Conservation (phyloP, 2,113 vertebrate species). For the Delphinus delphis region DNA sequence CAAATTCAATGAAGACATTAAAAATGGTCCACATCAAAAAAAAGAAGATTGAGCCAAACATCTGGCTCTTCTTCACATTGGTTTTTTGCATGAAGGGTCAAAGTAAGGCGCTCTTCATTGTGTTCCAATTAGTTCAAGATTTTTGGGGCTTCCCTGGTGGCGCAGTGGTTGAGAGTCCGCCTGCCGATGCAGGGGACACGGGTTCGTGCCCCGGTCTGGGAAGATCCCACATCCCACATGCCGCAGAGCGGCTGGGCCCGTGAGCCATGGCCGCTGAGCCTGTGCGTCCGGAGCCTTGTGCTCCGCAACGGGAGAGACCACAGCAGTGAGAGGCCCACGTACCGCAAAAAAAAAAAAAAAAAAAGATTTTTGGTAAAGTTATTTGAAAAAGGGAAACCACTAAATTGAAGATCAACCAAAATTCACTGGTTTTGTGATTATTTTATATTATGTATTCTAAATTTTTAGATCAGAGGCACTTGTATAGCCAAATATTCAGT, state of each 20-base stretch:
- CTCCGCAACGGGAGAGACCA: too few relatives aligned
- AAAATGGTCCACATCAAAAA: too few relatives aligned
- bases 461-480: not conserved
- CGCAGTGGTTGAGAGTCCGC: too few relatives aligned
- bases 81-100: not conserved
- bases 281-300: too few relatives aligned
- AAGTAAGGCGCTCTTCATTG: not conserved
- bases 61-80: not conserved
- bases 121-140: conserved; percentile 7
- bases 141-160: not conserved
- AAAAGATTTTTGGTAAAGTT: not conserved
- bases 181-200: too few relatives aligned
- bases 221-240: too few relatives aligned
- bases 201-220: too few relatives aligned
- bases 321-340: too few relatives aligned
- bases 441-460: not conserved
- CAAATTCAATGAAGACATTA: too few relatives aligned
- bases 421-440: not conserved
- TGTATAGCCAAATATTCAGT: not conserved
- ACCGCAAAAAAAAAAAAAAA: too few relatives aligned
- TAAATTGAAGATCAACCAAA: conserved; percentile 29
- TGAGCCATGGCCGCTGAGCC: too few relatives aligned
- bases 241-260: too few relatives aligned
- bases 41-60: not conserved
- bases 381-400: not conserved